Evolutionary conservation across 2,797 vertebrate species (phyloP), one percentile per base, ranked within the genome.

Genomic region (Morelia viridis): DNA sequence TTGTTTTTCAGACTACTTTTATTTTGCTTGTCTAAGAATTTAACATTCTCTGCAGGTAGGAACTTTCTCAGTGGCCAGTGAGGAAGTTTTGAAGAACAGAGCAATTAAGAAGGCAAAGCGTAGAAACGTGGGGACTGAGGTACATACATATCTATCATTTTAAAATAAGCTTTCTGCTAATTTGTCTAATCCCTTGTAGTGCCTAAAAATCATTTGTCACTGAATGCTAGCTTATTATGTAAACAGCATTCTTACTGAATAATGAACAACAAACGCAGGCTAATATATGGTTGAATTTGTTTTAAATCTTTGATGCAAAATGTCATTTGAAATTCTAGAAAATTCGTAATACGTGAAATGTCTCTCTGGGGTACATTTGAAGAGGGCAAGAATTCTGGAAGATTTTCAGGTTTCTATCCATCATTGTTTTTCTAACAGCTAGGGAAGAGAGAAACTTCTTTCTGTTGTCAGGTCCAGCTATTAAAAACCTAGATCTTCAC

Each of bases 31-130:
- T 91, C 57, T 0, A 0, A 92, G 19, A 85, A 35, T 88, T n/a
- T 92, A 50, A n/a, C 94, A 61, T 80, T 58, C 90, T 50, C 87
- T 91, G 11, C 94, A 99, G 99, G 99, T 99, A 46, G 99, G 99
- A 89, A 99, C 97, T 0, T 99, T 99, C 95, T 99, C 98, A 0
- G 87, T 99, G 13, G 99, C 99, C 0, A 99, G 98, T 0, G 97
- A 99, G 5, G 99, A 99, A 92, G 98, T 99, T 92, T 89, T 99
- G 97, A 99, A 99, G 97, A 98, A 96, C 76, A 98, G 99, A 88
- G 96, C 98, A 12, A 99, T 99, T 85, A 99, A 99, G 96, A 99
- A 98, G 93, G 99, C 99, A n/a, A 99, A 98, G 92, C 98, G 99
- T 10, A 97, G 99, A 4, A 98, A 97, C 4, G 61, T 95, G 0